These are phyloP conservation scores for Aplocera efformata DNA, from an alignment of 2,888 invertebrate genomes.

Conservation along the genomic window DNA sequence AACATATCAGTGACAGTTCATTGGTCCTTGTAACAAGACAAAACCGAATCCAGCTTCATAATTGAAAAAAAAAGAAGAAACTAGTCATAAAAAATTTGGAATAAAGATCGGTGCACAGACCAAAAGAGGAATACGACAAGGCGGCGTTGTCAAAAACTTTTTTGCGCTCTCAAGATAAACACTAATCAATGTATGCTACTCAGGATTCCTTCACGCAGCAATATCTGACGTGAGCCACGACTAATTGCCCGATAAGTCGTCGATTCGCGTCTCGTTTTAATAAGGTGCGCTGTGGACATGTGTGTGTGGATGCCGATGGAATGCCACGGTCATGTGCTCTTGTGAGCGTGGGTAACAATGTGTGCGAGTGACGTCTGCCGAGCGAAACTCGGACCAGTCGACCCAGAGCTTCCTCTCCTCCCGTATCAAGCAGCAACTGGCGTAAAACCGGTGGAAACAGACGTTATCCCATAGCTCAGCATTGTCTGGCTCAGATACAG, in stretches of 20 bases:
- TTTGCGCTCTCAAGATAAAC: slow-evolving; percentile 23
- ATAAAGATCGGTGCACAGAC: neutral
- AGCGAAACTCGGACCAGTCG: slow-evolving; percentile 52
- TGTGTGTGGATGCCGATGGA: slow-evolving; percentile 73
- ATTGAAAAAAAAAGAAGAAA: neutral
- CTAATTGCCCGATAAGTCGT: slow-evolving; percentile 81
- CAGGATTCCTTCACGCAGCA: slow-evolving; percentile 48
- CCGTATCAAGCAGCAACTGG: slow-evolving; percentile 32
- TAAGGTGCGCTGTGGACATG: slow-evolving; percentile 75
- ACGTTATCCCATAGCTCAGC: slow-evolving; percentile 52
- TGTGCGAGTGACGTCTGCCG: slow-evolving; percentile 78
- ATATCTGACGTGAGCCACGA: slow-evolving; percentile 70
- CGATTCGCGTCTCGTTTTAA: slow-evolving; percentile 80
- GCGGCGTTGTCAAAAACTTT: slow-evolving; percentile 19
- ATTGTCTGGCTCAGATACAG: slow-evolving; percentile 45
- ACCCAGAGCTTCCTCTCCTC: slow-evolving; percentile 45
- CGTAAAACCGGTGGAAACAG: slow-evolving; percentile 44
- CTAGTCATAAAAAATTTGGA: neutral
- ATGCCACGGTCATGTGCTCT: slow-evolving; percentile 69
- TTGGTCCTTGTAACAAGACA: slow-evolving; percentile 1
- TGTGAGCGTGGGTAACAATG: slow-evolving; percentile 51
- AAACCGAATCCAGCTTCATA: neutral
- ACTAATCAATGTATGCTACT: slow-evolving; percentile 57
- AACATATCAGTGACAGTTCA: neutral
- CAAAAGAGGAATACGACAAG: neutral